Evolutionary conservation across 2,888 invertebrate genomes (phyloP).

Genomic region (Oscheius onirici): DNA sequence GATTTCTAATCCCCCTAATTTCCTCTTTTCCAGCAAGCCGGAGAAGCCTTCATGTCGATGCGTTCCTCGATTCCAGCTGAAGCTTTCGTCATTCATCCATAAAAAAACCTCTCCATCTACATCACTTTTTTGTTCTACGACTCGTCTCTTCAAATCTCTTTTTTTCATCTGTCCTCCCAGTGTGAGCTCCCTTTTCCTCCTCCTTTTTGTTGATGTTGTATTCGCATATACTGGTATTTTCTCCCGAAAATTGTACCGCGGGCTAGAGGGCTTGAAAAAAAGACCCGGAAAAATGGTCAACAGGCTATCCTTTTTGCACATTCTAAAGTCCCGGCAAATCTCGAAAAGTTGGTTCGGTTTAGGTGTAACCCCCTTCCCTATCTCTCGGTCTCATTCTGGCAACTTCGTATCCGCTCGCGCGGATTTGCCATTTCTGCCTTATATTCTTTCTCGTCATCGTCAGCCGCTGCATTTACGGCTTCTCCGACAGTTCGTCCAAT

Average conservation of each 20-base stretch:
- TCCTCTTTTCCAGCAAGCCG: slow-evolving; percentile 19
- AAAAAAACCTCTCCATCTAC: not conserved
- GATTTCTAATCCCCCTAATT: not conserved
- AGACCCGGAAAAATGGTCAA: not conserved
- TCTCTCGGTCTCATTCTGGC: not conserved
- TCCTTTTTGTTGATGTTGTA: not conserved
- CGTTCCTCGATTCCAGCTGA: slow-evolving; percentile 20
- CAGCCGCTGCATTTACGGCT: slow-evolving; percentile 16
- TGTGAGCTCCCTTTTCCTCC: not conserved
- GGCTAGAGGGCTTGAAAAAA: not conserved
- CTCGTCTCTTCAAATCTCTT: not conserved
- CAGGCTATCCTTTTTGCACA: not conserved
- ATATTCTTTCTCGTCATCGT: too few relatives aligned
- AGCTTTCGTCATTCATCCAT: slow-evolving; percentile 14
- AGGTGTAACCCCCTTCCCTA: not conserved
- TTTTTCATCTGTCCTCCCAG: not conserved
- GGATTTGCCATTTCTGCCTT: slow-evolving; percentile 8
- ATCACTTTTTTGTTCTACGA: not conserved
- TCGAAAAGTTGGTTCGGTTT: not conserved
- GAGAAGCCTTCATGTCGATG: slow-evolving; percentile 16
- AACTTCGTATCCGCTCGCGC: slow-evolving; percentile 13
- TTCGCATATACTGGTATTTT: not conserved
- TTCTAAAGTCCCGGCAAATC: not conserved
- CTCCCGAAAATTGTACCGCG: not conserved
- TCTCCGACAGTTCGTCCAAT: slow-evolving; percentile 3